Evolutionary conservation across 2,113 vertebrate species (phyloP).

Genomic region (Nesoenas mayeri): DNA sequence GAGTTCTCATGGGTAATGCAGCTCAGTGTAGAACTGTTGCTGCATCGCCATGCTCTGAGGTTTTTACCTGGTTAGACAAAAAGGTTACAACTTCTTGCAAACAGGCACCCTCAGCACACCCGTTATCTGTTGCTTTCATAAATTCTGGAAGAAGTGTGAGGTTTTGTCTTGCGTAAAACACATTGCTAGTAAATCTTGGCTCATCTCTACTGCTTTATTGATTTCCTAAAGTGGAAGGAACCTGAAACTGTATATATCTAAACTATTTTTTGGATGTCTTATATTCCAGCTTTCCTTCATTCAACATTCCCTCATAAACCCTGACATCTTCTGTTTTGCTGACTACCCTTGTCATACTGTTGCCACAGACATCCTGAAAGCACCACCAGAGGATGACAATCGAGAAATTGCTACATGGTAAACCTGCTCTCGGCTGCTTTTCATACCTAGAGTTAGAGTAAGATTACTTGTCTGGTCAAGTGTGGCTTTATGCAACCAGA

Average conservation of each 20-base stretch:
- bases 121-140: background rate
- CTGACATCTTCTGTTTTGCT: conserved; percentile 97
- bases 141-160: background rate
- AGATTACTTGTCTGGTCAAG: background rate
- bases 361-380: conserved; percentile 97
- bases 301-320: conserved; percentile 96
- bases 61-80: background rate
- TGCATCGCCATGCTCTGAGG: background rate
- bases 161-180: background rate
- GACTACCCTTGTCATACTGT: conserved; percentile 96
- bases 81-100: background rate
- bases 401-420: conserved; percentile 98
- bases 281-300: conserved; percentile 92
- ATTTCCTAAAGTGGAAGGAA: background rate
- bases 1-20: background rate
- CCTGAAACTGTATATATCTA: background rate
- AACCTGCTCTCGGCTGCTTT: background rate
- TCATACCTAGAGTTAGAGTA: background rate
- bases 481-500: background rate
- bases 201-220: background rate
- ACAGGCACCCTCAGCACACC: background rate
- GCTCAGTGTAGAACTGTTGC: background rate
- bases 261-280: background rate
- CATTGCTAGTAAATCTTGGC: background rate
- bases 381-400: conserved; percentile 99